phyloP scores from a whole-genome alignment of 2,888 invertebrate genomes.

The Apoderus coryli region DNA sequence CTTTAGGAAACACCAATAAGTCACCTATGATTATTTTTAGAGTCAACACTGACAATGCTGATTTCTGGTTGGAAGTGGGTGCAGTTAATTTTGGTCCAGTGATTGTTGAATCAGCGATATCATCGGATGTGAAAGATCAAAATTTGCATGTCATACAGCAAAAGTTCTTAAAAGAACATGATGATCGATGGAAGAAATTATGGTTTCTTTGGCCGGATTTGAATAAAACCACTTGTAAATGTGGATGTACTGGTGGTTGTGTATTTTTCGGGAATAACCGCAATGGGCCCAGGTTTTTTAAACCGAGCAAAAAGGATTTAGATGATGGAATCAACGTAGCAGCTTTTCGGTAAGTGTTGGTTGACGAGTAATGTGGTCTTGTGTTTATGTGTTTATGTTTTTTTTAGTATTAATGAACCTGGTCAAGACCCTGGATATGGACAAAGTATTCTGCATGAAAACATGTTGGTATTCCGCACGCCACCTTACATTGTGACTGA shows the following conservation, averaged over 20 bases:
- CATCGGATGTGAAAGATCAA: constrained; percentile 52
- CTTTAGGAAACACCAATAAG: too few relatives aligned
- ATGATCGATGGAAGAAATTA: constrained; percentile 69
- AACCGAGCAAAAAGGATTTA: constrained; percentile 65
- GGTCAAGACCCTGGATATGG: constrained; percentile 84
- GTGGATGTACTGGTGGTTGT: constrained; percentile 93
- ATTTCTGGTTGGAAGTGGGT: constrained; percentile 87
- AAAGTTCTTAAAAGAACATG: constrained; percentile 67
- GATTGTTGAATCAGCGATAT: constrained; percentile 76
- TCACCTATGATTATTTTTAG: too few relatives aligned
- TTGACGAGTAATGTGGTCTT: not conserved
- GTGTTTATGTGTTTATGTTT: constrained; percentile 3
- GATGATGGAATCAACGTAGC: constrained; percentile 74
- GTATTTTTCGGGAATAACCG: constrained; percentile 86
- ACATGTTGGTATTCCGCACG: constrained; percentile 78
- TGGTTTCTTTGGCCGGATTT: constrained; percentile 89
- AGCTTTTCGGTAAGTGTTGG: constrained; percentile 44
- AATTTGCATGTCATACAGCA: constrained; percentile 67
- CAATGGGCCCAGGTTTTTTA: constrained; percentile 80
- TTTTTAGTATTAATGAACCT: constrained; percentile 50
- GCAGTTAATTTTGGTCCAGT: constrained; percentile 81
- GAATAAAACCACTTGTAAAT: constrained; percentile 48
- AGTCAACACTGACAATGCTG: constrained; percentile 34
- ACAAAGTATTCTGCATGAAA: constrained; percentile 80
- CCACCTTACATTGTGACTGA: constrained; percentile 72